Percentiles rank a stretch among this genome's conserved stretches.
phyloP scores from a whole-genome alignment of 2,113 vertebrate genomes.

The Gopherus evgoodei region DNA sequence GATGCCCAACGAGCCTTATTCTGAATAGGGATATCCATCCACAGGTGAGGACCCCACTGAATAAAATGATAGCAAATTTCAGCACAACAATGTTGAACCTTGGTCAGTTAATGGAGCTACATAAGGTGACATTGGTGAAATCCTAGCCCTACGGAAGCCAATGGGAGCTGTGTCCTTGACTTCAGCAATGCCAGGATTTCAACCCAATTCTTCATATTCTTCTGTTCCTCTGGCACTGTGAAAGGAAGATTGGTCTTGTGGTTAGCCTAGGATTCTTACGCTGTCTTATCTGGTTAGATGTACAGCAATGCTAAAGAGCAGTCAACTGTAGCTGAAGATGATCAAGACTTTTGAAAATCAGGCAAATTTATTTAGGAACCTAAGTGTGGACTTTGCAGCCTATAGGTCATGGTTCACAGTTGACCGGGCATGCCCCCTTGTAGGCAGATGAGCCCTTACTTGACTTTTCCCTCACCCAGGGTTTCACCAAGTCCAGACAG shows the following conservation, averaged over 20 bases:
- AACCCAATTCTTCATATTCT: background rate
- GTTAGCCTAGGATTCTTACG: too few relatives aligned
- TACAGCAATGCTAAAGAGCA: background rate
- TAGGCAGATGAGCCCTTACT: too few relatives aligned
- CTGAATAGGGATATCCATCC: background rate
- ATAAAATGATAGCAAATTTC: background rate
- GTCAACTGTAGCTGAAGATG: background rate
- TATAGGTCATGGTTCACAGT: background rate
- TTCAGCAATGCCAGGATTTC: background rate
- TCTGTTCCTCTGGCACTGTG: background rate
- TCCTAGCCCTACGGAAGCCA: background rate
- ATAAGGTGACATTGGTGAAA: background rate
- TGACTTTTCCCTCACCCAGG: too few relatives aligned
- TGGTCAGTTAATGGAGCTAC: background rate
- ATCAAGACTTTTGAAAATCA: conserved; percentile 18
- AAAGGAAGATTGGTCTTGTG: background rate
- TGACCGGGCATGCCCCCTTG: too few relatives aligned
- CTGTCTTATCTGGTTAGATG: conserved; percentile 30
- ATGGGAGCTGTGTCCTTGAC: background rate
- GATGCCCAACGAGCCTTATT: background rate
- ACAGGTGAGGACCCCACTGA: background rate
- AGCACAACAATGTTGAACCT: background rate
- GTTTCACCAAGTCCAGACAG: too few relatives aligned
- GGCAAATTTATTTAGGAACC: conserved; percentile 52
- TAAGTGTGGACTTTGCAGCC: conserved; percentile 27